Evolutionary conservation across 2,888 invertebrate species (phyloP).

Genomic region (Caenorhabditis sulstoni): DNA sequence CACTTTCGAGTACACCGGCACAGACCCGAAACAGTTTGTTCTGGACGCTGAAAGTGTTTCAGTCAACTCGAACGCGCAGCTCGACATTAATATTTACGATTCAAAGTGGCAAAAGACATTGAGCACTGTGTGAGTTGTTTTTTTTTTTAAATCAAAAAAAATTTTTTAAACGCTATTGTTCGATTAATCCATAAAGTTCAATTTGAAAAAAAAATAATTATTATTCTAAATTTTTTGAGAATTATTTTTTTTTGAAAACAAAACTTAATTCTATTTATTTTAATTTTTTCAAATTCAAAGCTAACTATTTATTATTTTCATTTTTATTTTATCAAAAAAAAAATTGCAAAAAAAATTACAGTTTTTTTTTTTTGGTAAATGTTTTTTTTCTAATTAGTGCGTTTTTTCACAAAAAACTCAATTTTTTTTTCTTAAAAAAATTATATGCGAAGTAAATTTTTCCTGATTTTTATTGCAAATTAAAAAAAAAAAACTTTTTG

Average conservation of each 20-base stretch:
- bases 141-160: neutral
- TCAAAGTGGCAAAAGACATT: slow-evolving; percentile 17
- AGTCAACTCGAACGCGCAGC: slow-evolving; percentile 7
- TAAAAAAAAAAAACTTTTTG: neutral
- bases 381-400: too few relatives aligned
- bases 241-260: neutral
- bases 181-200: neutral
- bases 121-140: slow-evolving; percentile 39
- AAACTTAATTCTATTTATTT: too few relatives aligned
- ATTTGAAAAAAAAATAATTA: neutral
- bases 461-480: too few relatives aligned
- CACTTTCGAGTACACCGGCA: slow-evolving; percentile 39
- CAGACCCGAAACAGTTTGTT: slow-evolving; percentile 16
- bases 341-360: neutral
- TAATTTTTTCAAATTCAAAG: too few relatives aligned
- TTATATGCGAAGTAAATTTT: too few relatives aligned
- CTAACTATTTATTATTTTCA: too few relatives aligned
- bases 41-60: slow-evolving; percentile 23
- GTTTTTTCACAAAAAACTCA: neutral
- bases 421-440: too few relatives aligned
- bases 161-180: neutral
- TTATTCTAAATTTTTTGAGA: slow-evolving; percentile 13
- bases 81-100: slow-evolving; percentile 41
- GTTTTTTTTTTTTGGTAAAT: neutral
- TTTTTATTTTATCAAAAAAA: too few relatives aligned